Evolutionary conservation across 2,113 vertebrate species (phyloP).

Genomic region (Gorsachius goisagi): DNA sequence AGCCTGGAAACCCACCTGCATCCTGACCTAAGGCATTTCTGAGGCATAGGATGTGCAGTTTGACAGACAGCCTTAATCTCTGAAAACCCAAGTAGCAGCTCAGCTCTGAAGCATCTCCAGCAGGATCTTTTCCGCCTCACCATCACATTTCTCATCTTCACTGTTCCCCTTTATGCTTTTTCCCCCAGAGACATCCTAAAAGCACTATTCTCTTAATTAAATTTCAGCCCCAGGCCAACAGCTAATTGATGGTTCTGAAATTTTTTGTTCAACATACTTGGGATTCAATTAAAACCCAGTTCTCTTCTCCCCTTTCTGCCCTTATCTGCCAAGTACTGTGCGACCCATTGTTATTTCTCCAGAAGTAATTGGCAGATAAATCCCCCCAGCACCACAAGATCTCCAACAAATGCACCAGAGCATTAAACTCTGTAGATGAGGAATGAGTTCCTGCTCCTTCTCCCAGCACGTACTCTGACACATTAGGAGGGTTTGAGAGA

Average conservation of each 20-base stretch:
- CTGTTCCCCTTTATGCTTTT: not conserved
- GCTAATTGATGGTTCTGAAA: conserved; percentile 17
- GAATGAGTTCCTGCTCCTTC: not conserved
- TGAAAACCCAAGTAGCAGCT: not conserved
- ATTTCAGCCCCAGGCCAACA: not conserved
- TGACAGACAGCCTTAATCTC: not conserved
- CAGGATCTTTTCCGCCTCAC: not conserved
- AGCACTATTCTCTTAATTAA: not conserved
- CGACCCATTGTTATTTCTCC: not conserved
- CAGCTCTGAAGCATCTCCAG: not conserved
- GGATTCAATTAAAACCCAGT: not conserved
- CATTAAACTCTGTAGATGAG: not conserved
- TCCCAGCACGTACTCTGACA: not conserved
- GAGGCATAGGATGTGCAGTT: not conserved
- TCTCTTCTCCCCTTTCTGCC: not conserved
- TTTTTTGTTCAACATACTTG: not conserved
- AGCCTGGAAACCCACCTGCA: not conserved
- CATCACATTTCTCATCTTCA: not conserved
- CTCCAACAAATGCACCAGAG: not conserved
- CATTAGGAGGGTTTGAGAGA: not conserved
- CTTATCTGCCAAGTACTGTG: not conserved
- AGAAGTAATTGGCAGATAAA: conserved; percentile 33
- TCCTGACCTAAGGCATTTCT: not conserved
- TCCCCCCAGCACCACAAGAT: not conserved
- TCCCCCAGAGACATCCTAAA: not conserved